A percentile compares a stretch with the other conserved stretches of the same genome.
Evolutionary conservation across 2,888 invertebrate genomes (phyloP).

Genomic region (Cremastinae sp.): DNA sequence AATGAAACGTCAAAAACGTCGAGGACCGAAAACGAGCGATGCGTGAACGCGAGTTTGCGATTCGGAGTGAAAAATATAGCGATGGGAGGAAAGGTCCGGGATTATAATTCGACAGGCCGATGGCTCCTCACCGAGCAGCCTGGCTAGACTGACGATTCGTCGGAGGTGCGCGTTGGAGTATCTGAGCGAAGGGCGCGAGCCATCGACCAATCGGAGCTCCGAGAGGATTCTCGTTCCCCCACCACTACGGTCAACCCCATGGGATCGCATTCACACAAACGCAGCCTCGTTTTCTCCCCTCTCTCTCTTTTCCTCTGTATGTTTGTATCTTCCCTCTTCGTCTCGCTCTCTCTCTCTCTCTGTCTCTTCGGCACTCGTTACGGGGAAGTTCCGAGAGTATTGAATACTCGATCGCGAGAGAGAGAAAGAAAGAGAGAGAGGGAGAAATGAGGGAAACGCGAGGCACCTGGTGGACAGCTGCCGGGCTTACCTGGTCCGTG

Average conservation of each 20-base stretch:
- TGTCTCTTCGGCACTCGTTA: background rate
- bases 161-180: slow-evolving; percentile 70
- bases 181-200: slow-evolving; percentile 77
- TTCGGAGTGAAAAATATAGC: no score
- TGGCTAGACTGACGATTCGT: slow-evolving; percentile 76
- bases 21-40: no score
- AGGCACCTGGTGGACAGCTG: slow-evolving; percentile 79
- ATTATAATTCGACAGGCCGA: slow-evolving; percentile 42
- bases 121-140: slow-evolving; percentile 70
- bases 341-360: slow-evolving; percentile 18
- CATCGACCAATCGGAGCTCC: slow-evolving; percentile 71
- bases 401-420: slow-evolving; percentile 27
- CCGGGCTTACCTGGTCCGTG: slow-evolving; percentile 73
- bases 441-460: slow-evolving; percentile 55
- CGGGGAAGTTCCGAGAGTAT: slow-evolving; percentile 33
- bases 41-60: no score
- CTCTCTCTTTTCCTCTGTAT: slow-evolving; percentile 11
- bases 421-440: slow-evolving; percentile 16
- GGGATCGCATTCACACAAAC: slow-evolving; percentile 8
- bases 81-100: slow-evolving; percentile 17
- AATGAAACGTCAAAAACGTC: no score
- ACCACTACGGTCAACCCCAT: background rate
- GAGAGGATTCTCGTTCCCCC: slow-evolving; percentile 29
- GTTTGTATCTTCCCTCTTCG: slow-evolving; percentile 3
- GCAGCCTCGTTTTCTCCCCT: slow-evolving; percentile 1